Base-by-base conservation (phyloP, 1,140 invertebrate genomes). In the Amphibalanus amphitrite region DNA sequence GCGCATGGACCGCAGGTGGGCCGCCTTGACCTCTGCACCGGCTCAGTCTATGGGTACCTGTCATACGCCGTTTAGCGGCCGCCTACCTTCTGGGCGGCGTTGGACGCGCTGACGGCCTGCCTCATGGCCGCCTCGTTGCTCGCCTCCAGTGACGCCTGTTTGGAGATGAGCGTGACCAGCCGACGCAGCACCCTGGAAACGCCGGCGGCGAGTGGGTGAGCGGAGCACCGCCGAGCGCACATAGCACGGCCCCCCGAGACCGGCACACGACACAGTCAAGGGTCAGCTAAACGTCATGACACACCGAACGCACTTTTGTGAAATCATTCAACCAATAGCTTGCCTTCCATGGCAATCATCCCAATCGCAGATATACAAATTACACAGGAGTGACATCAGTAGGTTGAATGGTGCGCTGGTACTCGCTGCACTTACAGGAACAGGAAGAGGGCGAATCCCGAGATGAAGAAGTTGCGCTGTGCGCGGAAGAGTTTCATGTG, bases 401-500 rank as follows among this genome's bases (percentile, higher is more conserved):
- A n/a, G n/a, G n/a, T n/a, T n/a, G n/a, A n/a, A n/a, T 6, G 33
- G 33, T 38, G 33, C 4, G 33, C 33, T n/a, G n/a, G n/a, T 38
- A 38, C 33, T 15, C 17, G 47, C 47, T 1, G 1, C 15, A 72
- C 74, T 74, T 71, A 75, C 75, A 75, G 72, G 71, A 73, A 75
- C n/a, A 75, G 71, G 69, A 74, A 75, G 71, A 76, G 73, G 13
- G 74, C 72, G 40, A 74, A 76, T 33, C 97, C 96, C 69, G 93
- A 93, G 75, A 99, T 98, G 80, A 98, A 98, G 77, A 98, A 96
- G 79, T 99, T 99, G n/a, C 97, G 85, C 81, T 99, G 97, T 6
- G 96, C 93, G 71, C 97, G 84, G 82, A 99, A 99, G 40, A 98
- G 80, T 71, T 92, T 87, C 95, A 99, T 97, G 74, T 84, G 91